Conservation (phyloP, 2,797 vertebrate genomes). For the Halcyon smyrnensis region DNA sequence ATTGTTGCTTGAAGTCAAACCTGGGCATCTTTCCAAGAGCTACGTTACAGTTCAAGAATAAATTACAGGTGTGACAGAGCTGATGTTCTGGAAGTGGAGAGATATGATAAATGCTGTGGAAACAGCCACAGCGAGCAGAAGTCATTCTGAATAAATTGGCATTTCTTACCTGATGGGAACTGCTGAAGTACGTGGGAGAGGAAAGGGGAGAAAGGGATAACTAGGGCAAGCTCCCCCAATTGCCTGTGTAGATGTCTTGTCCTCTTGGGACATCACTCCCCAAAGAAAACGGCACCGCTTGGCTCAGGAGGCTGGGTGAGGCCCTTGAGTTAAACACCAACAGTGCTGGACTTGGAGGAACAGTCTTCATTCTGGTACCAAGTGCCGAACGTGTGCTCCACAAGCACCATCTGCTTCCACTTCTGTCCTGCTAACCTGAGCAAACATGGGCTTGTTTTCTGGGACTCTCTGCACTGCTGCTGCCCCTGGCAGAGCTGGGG, state of each 20-base stretch:
- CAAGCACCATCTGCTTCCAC: not conserved
- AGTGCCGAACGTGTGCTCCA: fast-evolving
- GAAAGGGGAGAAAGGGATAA: not conserved
- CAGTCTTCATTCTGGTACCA: not conserved
- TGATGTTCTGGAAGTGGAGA: slow-evolving; percentile 48
- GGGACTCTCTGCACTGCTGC: not conserved
- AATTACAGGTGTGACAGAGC: slow-evolving; percentile 66
- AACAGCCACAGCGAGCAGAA: slow-evolving; percentile 32
- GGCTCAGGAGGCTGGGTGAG: not conserved
- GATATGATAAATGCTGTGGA: slow-evolving; percentile 20
- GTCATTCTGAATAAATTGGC: slow-evolving; percentile 39
- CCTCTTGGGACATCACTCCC: not conserved
- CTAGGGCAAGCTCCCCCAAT: not conserved
- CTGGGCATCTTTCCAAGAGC: slow-evolving; percentile 56
- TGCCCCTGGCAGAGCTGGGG: not conserved
- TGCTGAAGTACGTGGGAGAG: not conserved
- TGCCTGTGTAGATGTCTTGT: not conserved
- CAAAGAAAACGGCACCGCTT: not conserved
- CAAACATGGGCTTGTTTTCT: fast-evolving
- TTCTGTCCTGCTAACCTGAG: not conserved
- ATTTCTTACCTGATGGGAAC: not conserved
- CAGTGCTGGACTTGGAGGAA: not conserved
- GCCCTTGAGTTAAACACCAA: not conserved
- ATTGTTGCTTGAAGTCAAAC: slow-evolving; percentile 31
- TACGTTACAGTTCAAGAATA: slow-evolving; percentile 39